Evolutionary conservation across 1,140 invertebrate genomes (phyloP), one percentile per base, ranked within the genome.

Genomic region (Probaryconus sp.): DNA sequence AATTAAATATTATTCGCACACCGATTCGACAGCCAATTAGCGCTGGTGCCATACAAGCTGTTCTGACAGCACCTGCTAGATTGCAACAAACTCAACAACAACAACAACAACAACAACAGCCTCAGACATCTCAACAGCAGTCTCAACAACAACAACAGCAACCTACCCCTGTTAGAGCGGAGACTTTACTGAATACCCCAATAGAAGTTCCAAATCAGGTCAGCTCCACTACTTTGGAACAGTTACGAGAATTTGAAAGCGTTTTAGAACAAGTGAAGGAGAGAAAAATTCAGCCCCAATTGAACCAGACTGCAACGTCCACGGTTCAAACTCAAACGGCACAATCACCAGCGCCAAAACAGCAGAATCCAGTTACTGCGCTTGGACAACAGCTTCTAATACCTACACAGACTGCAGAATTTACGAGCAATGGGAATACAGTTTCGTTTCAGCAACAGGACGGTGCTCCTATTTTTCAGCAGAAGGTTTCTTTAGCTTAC

Each of bases 191-290:
- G 1, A 85, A 83, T 14, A 90, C 91, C 5, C 74, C 82, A 0
- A 88, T 86, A 16, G 86, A 89, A 10, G 84, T 86, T 5, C 79
- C 84, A 2, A 88, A 88, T 73, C 83, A 88, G 58, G 88, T 90
- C 4, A 90, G 89, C 56, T 90, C 89, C 0, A 89, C 88, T 2
- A 94, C 93, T 5, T 81, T 94, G 14, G 93, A 95, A 81, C 93
- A 94, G 76, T 79, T 95, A 3, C 86, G 93, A 24, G 94, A 95
- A 82, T 95, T 95, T 78, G 94, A 95, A 81, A 93, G 93, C 83
- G 93, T 95, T 0, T 86, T 94, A 31, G 93, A 95, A 80, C 92
- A 94, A 85, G 91, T 94, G 1, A 94, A 94, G 78, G 93, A 94
- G 81, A 93, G 92, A 58, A 91, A 90, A 1, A 90, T 90, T 1